Evolutionary conservation across 2,113 vertebrate genomes (phyloP).

Genomic region (Phaetusa simplex): DNA sequence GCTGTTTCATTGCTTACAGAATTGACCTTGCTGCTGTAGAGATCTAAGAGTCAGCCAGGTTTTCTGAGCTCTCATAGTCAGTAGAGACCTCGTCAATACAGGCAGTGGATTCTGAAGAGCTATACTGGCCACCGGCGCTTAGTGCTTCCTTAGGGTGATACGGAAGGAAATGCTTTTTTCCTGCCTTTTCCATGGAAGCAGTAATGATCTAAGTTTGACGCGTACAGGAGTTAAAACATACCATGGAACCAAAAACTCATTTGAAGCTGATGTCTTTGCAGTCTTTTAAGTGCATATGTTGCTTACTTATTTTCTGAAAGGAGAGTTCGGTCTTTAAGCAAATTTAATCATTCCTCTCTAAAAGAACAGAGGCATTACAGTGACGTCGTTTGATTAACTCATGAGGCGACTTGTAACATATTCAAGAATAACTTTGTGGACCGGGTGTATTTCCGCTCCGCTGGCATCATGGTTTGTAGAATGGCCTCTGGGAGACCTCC

Average conservation of each 20-base stretch:
- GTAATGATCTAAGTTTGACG: not conserved
- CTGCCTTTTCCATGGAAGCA: not conserved
- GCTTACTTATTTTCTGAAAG: not conserved
- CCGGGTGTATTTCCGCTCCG: accelerated
- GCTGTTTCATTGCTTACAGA: not conserved
- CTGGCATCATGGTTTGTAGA: not conserved
- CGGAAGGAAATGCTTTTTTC: not conserved
- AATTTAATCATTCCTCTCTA: not conserved
- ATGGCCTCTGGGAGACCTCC: no score
- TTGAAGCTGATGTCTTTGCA: not conserved
- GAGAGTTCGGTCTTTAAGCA: not conserved
- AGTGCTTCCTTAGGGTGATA: not conserved
- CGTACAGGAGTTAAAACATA: not conserved
- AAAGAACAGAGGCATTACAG: not conserved
- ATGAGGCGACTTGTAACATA: not conserved
- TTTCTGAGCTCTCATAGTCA: not conserved
- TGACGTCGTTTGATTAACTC: not conserved
- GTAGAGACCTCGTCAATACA: not conserved
- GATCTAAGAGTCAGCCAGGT: not conserved
- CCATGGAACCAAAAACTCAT: not conserved
- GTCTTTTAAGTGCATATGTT: not conserved
- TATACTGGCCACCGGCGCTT: not conserved
- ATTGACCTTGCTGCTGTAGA: not conserved
- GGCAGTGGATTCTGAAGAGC: not conserved
- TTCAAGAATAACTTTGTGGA: not conserved